phyloP scores from a whole-genome alignment of 2,113 vertebrate genomes.

The Rynchops niger region DNA sequence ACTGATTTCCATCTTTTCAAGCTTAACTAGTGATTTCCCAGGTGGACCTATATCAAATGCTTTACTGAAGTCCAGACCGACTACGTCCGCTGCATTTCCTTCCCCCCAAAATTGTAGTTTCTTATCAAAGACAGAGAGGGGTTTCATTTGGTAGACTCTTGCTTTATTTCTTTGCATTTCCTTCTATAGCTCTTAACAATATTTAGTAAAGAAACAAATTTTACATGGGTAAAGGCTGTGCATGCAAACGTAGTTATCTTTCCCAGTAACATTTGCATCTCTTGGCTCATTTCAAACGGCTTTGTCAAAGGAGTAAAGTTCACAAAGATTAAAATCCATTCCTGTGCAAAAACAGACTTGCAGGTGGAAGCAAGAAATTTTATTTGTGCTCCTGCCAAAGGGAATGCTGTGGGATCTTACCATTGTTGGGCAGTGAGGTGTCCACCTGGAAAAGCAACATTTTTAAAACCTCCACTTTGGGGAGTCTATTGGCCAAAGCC shows the following conservation, averaged over 20 bases:
- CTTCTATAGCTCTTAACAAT: not conserved
- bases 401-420: not conserved
- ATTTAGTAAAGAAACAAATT: not conserved
- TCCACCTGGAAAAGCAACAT: not conserved
- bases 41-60: not conserved
- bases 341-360: not conserved
- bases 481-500: not conserved
- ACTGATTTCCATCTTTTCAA: slow-evolving; percentile 7
- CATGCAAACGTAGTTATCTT: not conserved
- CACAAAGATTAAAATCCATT: not conserved
- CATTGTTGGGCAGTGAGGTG: not conserved
- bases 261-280: not conserved
- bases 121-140: not conserved
- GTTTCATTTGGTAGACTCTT: not conserved
- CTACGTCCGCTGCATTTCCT: not conserved
- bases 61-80: not conserved
- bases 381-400: not conserved
- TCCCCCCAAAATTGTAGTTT: not conserved
- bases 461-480: not conserved
- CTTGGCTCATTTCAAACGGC: not conserved
- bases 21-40: not conserved
- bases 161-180: not conserved
- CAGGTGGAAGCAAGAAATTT: not conserved
- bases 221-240: not conserved
- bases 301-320: not conserved